Evolutionary conservation across 2,113 vertebrate genomes (phyloP).

Genomic region (Cyprinus carpio): DNA sequence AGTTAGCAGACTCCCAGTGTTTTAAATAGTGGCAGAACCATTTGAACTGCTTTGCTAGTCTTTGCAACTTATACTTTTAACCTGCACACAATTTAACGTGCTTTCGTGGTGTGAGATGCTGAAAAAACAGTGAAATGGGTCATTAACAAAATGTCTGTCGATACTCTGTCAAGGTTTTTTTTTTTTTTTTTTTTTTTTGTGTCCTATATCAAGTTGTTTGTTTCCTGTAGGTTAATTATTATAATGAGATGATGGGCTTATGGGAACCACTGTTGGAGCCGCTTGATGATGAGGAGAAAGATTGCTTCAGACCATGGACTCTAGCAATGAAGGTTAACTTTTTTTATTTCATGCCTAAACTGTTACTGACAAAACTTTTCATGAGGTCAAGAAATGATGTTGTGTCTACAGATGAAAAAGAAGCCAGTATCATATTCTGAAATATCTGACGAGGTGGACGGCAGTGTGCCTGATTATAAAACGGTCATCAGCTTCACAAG

Average conservation of each 20-base stretch:
- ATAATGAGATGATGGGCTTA: slow-evolving; percentile 92
- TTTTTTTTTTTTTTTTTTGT: neutral
- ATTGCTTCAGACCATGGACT: slow-evolving; percentile 88
- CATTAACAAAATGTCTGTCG: neutral
- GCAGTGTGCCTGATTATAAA: slow-evolving; percentile 89
- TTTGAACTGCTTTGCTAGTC: neutral
- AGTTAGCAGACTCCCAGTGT: neutral
- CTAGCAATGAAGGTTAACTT: slow-evolving; percentile 85
- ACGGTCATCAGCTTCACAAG: slow-evolving; percentile 87
- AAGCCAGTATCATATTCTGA: slow-evolving; percentile 75
- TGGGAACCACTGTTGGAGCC: slow-evolving; percentile 98
- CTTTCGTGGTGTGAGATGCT: neutral
- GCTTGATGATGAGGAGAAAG: slow-evolving; percentile 86
- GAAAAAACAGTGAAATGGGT: neutral
- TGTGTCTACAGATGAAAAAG: slow-evolving; percentile 87
- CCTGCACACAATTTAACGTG: neutral
- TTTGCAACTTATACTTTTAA: neutral
- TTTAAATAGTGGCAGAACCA: neutral
- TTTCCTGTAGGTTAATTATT: slow-evolving; percentile 87
- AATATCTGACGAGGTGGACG: slow-evolving; percentile 85
- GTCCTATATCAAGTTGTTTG: neutral
- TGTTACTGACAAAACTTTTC: neutral
- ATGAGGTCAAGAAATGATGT: neutral
- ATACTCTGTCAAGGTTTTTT: neutral
- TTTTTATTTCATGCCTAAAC: neutral